These are phyloP conservation scores for Aythya baeri DNA, from an alignment of 2,113 vertebrate genomes.

Conservation along the genomic window DNA sequence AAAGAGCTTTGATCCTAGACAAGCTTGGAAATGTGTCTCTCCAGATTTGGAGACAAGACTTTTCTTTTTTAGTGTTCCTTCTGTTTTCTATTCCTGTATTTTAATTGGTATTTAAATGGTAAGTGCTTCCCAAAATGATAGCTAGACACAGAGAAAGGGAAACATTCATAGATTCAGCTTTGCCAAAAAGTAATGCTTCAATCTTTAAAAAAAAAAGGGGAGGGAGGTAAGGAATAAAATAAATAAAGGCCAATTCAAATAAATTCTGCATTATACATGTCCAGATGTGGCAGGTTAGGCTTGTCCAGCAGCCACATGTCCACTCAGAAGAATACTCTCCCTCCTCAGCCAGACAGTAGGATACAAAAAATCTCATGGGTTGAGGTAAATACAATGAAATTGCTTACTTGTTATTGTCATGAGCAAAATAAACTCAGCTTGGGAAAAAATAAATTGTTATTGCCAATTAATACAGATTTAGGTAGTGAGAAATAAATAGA, in stretches of 20 bases:
- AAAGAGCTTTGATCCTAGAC: neutral
- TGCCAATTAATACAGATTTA: neutral
- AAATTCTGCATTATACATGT: neutral
- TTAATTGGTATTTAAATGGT: neutral
- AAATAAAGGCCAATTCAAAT: neutral
- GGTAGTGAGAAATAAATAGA: neutral
- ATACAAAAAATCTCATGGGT: neutral
- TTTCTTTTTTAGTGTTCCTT: neutral
- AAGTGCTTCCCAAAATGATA: neutral
- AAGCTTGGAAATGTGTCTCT: neutral
- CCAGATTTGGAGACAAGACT: neutral
- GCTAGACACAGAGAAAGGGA: neutral
- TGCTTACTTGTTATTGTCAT: neutral
- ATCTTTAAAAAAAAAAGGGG: neutral
- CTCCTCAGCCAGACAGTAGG: neutral
- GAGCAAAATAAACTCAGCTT: neutral
- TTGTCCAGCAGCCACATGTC: neutral
- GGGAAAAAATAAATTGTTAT: neutral
- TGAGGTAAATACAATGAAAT: neutral
- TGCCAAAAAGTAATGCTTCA: neutral
- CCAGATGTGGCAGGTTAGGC: neutral
- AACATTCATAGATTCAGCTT: neutral
- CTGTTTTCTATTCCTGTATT: neutral
- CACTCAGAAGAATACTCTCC: rapidly evolving
- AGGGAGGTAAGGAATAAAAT: neutral